A percentile compares a stretch with the other conserved stretches of the same genome.
Evolutionary conservation across 2,797 vertebrate species (phyloP).

Genomic region (Dryobates pubescens): DNA sequence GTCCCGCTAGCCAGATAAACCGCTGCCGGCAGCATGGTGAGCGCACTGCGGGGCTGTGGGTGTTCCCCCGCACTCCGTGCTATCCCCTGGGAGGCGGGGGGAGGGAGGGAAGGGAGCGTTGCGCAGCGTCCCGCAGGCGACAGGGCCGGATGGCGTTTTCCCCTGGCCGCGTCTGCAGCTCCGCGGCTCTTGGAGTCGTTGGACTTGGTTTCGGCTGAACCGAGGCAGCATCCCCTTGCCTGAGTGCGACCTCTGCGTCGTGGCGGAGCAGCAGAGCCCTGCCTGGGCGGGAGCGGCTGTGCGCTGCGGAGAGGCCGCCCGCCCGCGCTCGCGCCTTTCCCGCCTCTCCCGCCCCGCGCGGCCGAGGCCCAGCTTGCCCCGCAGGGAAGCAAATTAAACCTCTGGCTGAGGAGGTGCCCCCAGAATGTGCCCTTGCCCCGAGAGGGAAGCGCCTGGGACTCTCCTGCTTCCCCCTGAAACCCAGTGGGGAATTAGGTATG

Average conservation of each 20-base stretch:
- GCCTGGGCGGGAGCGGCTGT: background rate
- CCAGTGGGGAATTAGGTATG: background rate
- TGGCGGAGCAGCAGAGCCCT: background rate
- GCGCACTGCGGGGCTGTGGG: background rate
- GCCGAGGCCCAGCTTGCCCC: background rate
- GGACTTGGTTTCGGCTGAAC: background rate
- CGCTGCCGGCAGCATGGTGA: conserved; percentile 28
- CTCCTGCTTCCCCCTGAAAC: rapidly evolving
- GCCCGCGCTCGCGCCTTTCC: background rate
- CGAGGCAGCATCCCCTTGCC: no score
- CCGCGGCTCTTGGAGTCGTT: background rate
- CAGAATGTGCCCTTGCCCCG: rapidly evolving
- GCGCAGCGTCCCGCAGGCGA: background rate
- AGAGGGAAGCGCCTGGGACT: background rate
- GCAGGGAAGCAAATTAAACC: rapidly evolving
- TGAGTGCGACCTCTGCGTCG: background rate
- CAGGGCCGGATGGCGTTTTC: background rate
- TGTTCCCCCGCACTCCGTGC: no score
- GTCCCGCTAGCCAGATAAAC: background rate
- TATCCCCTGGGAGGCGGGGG: no score
- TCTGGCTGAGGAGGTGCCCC: background rate
- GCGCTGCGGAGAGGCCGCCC: background rate
- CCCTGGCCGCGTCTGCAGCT: background rate
- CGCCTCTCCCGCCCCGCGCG: background rate
- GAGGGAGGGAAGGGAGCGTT: background rate